phyloP scores from a whole-genome alignment of 2,113 vertebrate genomes.

The Cepphus grylle region DNA sequence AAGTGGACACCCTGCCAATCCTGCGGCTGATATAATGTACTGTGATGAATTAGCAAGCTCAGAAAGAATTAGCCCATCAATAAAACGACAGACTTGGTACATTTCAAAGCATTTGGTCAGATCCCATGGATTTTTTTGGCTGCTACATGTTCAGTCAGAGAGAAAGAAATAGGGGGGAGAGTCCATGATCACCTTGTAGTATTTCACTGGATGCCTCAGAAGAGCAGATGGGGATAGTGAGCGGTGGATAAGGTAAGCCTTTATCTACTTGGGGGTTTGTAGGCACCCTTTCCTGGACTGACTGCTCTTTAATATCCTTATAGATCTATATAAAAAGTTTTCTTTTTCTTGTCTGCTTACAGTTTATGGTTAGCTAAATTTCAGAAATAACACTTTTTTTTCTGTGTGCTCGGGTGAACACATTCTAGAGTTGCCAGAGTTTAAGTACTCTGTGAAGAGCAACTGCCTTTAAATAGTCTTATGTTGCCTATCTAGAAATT shows the following conservation, averaged over 20 bases:
- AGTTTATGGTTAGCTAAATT: neutral
- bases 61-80: slow-evolving; percentile 3
- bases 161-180: neutral
- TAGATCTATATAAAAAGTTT: neutral
- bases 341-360: neutral
- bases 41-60: neutral
- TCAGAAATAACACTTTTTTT: neutral
- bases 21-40: neutral
- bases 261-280: neutral
- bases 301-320: neutral
- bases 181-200: neutral
- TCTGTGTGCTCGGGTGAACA: neutral
- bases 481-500: neutral
- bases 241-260: neutral
- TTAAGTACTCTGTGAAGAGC: neutral
- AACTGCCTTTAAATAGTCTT: neutral
- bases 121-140: neutral
- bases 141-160: neutral
- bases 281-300: neutral
- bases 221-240: neutral
- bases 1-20: neutral
- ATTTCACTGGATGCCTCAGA: neutral
- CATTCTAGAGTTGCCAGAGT: neutral
- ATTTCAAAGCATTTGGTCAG: slow-evolving; percentile 7
- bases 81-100: slow-evolving; percentile 8